Base-by-base conservation (phyloP, 2,797 vertebrate species). In the Helicolenus hilgendorfi region DNA sequence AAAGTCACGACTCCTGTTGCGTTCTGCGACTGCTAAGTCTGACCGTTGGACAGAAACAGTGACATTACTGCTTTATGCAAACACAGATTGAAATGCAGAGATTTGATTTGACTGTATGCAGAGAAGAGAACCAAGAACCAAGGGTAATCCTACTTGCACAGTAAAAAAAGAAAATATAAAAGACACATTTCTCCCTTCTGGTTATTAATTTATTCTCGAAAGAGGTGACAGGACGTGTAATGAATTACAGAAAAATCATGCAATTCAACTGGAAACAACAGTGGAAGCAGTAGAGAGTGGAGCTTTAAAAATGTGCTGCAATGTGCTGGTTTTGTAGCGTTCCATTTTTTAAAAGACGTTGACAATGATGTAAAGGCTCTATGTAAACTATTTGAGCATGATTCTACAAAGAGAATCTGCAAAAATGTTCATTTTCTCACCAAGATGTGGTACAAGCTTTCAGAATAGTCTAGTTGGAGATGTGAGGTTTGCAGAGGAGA, bases 391-490 rank as follows among this genome's bases (percentile, higher is more conserved):
- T 90, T 72, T 35, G 62, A 87, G 65, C 22, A 14, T 3, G 63
- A 73, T 4, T 65, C 63, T 56, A 84, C 81, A 89, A 87, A 92
- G 78, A 87, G 79, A 77, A 79, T 89, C 55, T 60, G 75, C 31
- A 84, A 88, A 62, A 74, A 69, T 24, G 71, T 75, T 91, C 81
- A 90, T 94, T 91, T 88, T 90, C n/a, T 64, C 33, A 55, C 79
- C 77, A 59, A 84, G 82, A 92, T 72, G 80, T 56, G 77, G 55
- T 81, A 68, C 64, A 62, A 78, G 56, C 78, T 60, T 62, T 7
- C 81, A 89, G 78, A 91, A 83, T 68, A 79, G 72, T 60, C 26
- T 63, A 77, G 87, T 70, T 68, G 56, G 56, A 73, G 80, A 85
- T 83, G 72, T 77, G 60, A 81, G 49, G 0, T 91, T 92, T 85